Percentiles rank a stretch among this genome's conserved stretches.
Conservation (phyloP, 2,888 invertebrate genomes). For the Monoplex corrugatus region DNA sequence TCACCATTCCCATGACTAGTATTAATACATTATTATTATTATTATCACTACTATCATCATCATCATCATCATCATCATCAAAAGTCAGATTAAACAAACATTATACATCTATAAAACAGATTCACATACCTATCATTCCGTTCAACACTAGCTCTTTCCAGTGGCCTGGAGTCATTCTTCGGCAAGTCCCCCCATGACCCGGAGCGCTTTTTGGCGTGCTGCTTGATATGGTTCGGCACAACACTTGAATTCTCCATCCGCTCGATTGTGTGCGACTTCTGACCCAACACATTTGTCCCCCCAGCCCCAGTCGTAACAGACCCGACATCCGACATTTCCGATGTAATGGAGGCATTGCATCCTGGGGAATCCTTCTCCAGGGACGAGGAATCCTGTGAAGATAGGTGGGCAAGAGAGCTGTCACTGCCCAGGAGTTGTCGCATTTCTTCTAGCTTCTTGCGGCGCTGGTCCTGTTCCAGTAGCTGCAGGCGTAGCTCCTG, state of each 20-base stretch:
- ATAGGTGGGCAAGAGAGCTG: constrained; percentile 54
- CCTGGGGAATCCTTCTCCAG: constrained; percentile 58
- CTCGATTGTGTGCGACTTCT: constrained; percentile 63
- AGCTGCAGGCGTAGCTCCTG: constrained; percentile 65
- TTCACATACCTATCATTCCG: constrained; percentile 43
- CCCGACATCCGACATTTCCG: constrained; percentile 52
- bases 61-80: too few relatives aligned
- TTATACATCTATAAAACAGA: background rate
- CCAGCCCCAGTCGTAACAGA: constrained; percentile 36
- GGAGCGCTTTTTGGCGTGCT: constrained; percentile 59
- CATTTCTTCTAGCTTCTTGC: constrained; percentile 71
- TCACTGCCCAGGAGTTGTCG: constrained; percentile 67
- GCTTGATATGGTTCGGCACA: constrained; percentile 45
- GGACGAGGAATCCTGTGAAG: constrained; percentile 60
- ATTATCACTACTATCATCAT: too few relatives aligned
- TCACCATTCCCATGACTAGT: too few relatives aligned
- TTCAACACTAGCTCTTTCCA: constrained; percentile 43
- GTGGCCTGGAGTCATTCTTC: constrained; percentile 53
- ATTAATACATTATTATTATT: too few relatives aligned
- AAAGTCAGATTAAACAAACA: too few relatives aligned
- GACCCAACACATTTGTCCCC: constrained; percentile 29
- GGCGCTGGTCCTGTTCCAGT: constrained; percentile 65
- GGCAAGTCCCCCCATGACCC: constrained; percentile 63
- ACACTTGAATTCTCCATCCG: constrained; percentile 59
- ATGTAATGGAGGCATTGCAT: constrained; percentile 51